A percentile compares a stretch with the other conserved stretches of the same genome.
phyloP scores from a whole-genome alignment of 1,140 invertebrate genomes.

The Agrilus planipennis region DNA sequence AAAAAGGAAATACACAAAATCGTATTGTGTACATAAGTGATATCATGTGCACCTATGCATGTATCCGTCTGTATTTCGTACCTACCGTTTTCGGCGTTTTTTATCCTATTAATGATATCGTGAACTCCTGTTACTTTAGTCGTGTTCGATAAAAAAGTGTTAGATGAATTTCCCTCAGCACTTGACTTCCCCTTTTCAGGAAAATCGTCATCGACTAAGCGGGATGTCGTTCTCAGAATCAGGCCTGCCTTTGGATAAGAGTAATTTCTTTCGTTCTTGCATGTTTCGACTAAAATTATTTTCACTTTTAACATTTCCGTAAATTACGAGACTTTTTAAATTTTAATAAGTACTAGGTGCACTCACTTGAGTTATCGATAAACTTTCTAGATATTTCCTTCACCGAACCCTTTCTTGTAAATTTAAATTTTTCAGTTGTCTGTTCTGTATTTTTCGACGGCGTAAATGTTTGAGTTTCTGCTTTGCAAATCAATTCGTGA shows the following conservation, averaged over 20 bases:
- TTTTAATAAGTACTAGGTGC: neutral
- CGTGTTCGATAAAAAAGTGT: slow-evolving; percentile 53
- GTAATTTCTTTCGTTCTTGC: slow-evolving; percentile 36
- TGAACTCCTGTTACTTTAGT: slow-evolving; percentile 56
- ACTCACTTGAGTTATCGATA: slow-evolving; percentile 52
- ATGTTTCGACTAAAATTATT: slow-evolving; percentile 39
- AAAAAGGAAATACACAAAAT: too few species aligned
- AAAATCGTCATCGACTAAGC: too few species aligned
- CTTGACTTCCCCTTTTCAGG: too few species aligned
- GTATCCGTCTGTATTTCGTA: neutral
- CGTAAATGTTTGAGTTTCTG: too few species aligned
- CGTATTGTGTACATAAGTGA: too few species aligned
- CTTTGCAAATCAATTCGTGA: too few species aligned
- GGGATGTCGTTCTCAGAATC: slow-evolving; percentile 50
- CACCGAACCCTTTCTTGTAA: slow-evolving; percentile 52
- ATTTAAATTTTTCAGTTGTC: too few species aligned
- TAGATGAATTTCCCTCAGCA: too few species aligned
- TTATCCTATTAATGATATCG: slow-evolving; percentile 62
- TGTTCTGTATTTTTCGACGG: slow-evolving; percentile 22
- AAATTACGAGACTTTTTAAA: neutral
- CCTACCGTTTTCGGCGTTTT: slow-evolving; percentile 32
- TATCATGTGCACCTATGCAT: neutral
- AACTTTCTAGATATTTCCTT: slow-evolving; percentile 62
- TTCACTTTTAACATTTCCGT: too few species aligned
- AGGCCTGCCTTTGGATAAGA: slow-evolving; percentile 53